Conservation (phyloP, 2,113 vertebrate genomes). For the Chamaea fasciata region DNA sequence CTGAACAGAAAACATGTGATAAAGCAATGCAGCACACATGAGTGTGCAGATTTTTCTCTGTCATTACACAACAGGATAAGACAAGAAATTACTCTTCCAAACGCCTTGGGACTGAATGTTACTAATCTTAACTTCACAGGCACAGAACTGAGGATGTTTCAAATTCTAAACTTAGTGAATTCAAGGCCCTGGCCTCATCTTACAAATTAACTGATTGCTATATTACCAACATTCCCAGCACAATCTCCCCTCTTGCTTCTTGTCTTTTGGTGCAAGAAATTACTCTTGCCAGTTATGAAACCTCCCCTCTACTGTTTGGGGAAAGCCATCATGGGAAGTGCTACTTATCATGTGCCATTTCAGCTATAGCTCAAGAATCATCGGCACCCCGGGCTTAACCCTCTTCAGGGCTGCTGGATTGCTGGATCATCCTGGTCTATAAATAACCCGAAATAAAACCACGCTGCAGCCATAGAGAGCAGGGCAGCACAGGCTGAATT, state of each 20-base stretch:
- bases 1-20: neutral
- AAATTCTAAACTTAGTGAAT: neutral
- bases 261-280: neutral
- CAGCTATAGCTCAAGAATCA: neutral
- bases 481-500: neutral
- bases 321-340: neutral
- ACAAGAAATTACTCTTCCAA: neutral
- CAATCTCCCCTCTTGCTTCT: neutral
- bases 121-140: neutral
- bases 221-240: neutral
- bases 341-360: neutral
- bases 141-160: neutral
- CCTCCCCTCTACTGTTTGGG: neutral
- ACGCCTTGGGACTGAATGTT: neutral
- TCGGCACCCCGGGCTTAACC: rapidly evolving
- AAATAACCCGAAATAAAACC: neutral
- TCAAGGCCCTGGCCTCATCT: neutral
- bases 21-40: neutral
- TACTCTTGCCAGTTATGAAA: neutral
- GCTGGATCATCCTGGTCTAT: neutral
- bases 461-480: rapidly evolving
- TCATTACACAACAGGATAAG: neutral
- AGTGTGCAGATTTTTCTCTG: neutral
- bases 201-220: rapidly evolving
- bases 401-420: neutral